A percentile compares a stretch with the other conserved stretches of the same genome.
These are phyloP conservation scores for Salvelinus fontinalis DNA, from an alignment of 2,113 vertebrate species.

Conservation along the genomic window DNA sequence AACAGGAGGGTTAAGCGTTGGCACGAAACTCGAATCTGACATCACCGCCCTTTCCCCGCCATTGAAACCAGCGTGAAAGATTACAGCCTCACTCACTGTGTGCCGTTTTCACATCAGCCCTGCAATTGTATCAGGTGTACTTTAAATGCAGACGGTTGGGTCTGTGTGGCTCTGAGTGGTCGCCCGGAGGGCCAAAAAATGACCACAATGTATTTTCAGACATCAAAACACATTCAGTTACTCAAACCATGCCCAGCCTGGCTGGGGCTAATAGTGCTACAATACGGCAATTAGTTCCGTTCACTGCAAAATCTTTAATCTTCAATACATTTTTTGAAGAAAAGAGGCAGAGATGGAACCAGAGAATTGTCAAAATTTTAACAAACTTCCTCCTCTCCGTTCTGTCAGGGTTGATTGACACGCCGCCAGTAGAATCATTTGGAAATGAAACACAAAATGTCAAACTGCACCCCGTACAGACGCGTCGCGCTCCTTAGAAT, in stretches of 20 bases:
- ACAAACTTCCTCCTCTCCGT: constrained; percentile 1
- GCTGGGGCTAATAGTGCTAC: constrained; percentile 2
- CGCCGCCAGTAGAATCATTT: constrained; percentile 23
- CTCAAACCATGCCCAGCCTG: constrained; percentile 25
- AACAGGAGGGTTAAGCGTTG: background rate
- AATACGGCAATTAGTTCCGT: constrained; percentile 10
- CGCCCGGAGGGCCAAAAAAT: no score
- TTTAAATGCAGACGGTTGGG: background rate
- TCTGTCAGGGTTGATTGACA: constrained; percentile 27
- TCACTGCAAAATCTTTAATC: background rate
- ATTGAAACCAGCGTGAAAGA: background rate
- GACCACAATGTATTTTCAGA: constrained; percentile 12
- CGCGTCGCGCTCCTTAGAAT: constrained; percentile 10
- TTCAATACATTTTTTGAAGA: constrained; percentile 31
- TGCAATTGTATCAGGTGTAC: background rate
- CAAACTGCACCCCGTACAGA: constrained; percentile 37
- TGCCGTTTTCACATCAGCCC: background rate
- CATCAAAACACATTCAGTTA: constrained; percentile 21
- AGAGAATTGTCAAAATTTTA: background rate
- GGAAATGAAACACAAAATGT: constrained; percentile 56
- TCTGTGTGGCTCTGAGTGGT: background rate
- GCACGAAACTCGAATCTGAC: background rate
- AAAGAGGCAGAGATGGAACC: background rate
- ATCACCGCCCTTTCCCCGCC: background rate
- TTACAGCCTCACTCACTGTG: background rate